Percentiles rank a stretch among this genome's conserved stretches.
phyloP scores from a whole-genome alignment of 2,797 vertebrate genomes.

The Gymnoscopelus microlampas region DNA sequence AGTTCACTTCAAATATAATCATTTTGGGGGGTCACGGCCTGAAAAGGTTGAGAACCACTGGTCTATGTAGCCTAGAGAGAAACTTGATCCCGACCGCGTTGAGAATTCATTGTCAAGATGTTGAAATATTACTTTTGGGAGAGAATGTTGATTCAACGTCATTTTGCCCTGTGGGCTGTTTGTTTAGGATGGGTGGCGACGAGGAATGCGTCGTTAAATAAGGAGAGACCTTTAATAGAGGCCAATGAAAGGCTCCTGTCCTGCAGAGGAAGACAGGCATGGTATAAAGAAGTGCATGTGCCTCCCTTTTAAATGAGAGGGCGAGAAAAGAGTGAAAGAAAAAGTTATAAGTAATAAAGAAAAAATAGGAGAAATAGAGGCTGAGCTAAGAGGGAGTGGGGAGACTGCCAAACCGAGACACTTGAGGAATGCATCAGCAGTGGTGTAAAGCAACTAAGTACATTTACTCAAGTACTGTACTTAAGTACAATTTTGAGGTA shows the following conservation, averaged over 20 bases:
- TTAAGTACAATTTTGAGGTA: too few relatives aligned
- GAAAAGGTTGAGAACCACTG: too few relatives aligned
- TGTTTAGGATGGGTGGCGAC: conserved; percentile 35
- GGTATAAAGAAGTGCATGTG: conserved; percentile 62
- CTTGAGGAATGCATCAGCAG: conserved; percentile 69
- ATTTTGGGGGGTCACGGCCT: too few relatives aligned
- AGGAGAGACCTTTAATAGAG: conserved; percentile 51
- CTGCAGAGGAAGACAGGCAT: conserved; percentile 14
- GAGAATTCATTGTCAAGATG: conserved; percentile 16
- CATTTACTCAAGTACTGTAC: too few relatives aligned
- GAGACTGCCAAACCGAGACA: conserved; percentile 67
- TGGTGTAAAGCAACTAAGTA: background rate
- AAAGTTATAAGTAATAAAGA: background rate
- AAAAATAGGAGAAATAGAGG: conserved; percentile 37
- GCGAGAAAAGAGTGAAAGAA: conserved; percentile 46
- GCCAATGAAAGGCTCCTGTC: conserved; percentile 62
- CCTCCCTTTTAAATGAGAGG: conserved; percentile 70
- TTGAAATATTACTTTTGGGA: conserved; percentile 16
- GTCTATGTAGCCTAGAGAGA: too few relatives aligned
- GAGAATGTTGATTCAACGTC: conserved; percentile 13
- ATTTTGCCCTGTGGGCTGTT: conserved; percentile 19
- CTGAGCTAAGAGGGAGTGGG: conserved; percentile 51
- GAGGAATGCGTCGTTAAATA: conserved; percentile 48
- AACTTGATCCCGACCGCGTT: too few relatives aligned
- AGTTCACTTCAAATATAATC: too few relatives aligned